Percentiles rank a stretch among this genome's conserved stretches.
phyloP scores from a whole-genome alignment of 2,888 invertebrate genomes.

The Arrhopalites spinosus region DNA sequence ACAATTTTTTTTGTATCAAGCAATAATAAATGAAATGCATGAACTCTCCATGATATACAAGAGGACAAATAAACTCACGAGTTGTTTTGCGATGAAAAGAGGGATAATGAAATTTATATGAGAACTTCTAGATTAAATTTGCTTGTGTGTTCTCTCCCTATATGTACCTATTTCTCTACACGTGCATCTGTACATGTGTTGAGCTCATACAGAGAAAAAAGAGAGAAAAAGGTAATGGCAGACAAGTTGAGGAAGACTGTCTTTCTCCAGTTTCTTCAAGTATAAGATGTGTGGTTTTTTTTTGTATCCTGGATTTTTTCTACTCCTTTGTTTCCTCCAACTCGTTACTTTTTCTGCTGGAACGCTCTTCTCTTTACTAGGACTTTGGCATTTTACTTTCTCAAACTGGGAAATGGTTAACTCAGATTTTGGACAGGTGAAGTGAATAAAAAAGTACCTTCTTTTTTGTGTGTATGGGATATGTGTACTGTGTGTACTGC shows the following conservation, averaged over 20 bases:
- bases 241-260: too few species aligned
- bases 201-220: background rate
- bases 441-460: background rate
- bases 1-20: background rate
- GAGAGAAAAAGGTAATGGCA: background rate
- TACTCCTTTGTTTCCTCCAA: too few species aligned
- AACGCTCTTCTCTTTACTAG: too few species aligned
- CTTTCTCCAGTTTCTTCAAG: too few species aligned
- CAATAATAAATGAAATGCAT: background rate
- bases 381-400: too few species aligned
- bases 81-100: conserved; percentile 5
- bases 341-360: too few species aligned
- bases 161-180: background rate
- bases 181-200: background rate
- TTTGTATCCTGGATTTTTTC: too few species aligned
- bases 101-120: conserved; percentile 5
- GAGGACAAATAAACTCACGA: background rate
- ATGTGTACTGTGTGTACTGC: too few species aligned
- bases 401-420: background rate
- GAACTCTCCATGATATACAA: too few species aligned
- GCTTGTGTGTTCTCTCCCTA: background rate
- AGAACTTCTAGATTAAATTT: conserved; percentile 9
- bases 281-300: too few species aligned
- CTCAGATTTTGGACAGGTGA: background rate
- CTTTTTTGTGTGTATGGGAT: background rate